Evolutionary conservation across 1,140 invertebrate species (phyloP), one percentile per base, ranked within the genome.

Genomic region (Bombus haemorrhoidalis): DNA sequence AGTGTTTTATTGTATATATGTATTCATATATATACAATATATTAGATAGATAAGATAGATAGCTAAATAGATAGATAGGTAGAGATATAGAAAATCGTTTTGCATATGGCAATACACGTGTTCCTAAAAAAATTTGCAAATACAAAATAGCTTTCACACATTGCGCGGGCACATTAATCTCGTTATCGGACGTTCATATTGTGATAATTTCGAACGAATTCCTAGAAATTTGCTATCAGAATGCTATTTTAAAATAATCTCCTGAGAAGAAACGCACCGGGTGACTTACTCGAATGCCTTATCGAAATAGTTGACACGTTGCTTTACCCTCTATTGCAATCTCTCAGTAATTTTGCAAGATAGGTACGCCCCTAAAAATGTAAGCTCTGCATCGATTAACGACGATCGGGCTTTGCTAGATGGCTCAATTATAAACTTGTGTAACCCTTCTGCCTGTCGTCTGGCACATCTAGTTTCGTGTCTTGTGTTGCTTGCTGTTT

Each of bases 401-500:
- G 39, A 53, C 53, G 59, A 76, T 66, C 47, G 75, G 75, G 43
- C 13, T 18, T 69, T 59, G 78, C 43, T 75, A 81, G 39, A 78
- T 86, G 62, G 72, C 41, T 75, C 62, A 72, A 80, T 68, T 18
- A 39, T 79, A 68, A 53, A 74, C 64, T 73, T 43, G 86, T 93
- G 90, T 91, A 84, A 93, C 87, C 91, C 91, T 90, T 92, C 88
- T 92, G 92, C 87, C 89, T 94, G 94, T 95, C 94, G 91, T 93
- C 93, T 94, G 93, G 93, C 93, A 94, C 94, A 94, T 93, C 90
- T 93, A 94, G 92, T 94, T 93, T 95, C 94, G 93, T 95, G 94
- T 94, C 94, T 94, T 93, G 92, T 94, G 91, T 93, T 94, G 93
- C 92, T 95, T 93, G 94, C 92, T 91, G 90, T 93, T 75, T 80